Conservation (phyloP, 2,113 vertebrate species). For the Callithrix jacchus region DNA sequence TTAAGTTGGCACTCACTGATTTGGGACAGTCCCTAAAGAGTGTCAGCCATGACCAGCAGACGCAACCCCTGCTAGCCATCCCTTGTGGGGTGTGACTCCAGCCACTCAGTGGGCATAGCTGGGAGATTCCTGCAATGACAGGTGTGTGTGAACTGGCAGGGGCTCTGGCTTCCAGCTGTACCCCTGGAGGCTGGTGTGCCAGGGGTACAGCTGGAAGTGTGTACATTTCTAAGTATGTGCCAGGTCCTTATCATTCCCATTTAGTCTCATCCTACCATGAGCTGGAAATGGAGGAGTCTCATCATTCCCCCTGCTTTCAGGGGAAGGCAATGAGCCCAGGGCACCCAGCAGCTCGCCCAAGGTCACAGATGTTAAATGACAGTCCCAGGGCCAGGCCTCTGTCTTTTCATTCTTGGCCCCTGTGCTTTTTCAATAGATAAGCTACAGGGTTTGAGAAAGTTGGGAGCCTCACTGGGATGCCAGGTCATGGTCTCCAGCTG, state of each 20-base stretch:
- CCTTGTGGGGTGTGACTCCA: not conserved
- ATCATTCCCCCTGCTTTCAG: not conserved
- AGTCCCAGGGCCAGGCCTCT: not conserved
- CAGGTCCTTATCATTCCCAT: not conserved
- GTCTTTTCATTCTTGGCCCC: not conserved
- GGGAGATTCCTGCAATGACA: not conserved
- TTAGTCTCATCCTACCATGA: not conserved
- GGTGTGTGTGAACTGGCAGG: accelerated
- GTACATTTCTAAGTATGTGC: too few relatives aligned
- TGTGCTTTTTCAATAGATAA: not conserved
- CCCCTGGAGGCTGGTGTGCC: not conserved
- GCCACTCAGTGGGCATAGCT: not conserved
- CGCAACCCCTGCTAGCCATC: not conserved
- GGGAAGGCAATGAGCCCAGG: accelerated
- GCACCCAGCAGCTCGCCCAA: accelerated
- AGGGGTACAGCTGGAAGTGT: too few relatives aligned
- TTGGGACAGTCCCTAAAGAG: not conserved
- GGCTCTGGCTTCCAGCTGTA: not conserved
- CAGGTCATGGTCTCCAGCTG: accelerated
- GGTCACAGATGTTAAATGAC: accelerated
- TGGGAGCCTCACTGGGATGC: not conserved
- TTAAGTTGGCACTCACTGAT: accelerated
- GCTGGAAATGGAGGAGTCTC: not conserved
- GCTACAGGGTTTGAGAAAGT: not conserved
- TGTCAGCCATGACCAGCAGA: not conserved